Percentiles rank a stretch among this genome's conserved stretches.
phyloP scores from a whole-genome alignment of 2,797 vertebrate genomes.

The Botia kubotai region DNA sequence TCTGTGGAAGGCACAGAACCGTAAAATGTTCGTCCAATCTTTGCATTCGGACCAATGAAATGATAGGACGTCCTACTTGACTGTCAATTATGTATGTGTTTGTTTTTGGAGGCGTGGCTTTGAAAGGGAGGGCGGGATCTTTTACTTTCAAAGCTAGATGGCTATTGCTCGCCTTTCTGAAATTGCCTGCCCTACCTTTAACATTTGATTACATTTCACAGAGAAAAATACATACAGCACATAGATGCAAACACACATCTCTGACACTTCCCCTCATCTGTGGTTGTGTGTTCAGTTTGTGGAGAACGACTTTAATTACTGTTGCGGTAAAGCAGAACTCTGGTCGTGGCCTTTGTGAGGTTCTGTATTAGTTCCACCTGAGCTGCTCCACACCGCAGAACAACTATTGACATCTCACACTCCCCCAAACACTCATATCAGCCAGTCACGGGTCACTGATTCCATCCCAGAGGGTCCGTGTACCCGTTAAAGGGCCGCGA shows the following conservation, averaged over 20 bases:
- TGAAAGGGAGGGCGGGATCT: too few species aligned
- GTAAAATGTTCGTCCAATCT: too few species aligned
- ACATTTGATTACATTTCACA: conserved; percentile 20
- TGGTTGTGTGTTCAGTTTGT: conserved; percentile 67
- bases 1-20: too few species aligned
- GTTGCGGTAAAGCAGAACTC: conserved; percentile 84
- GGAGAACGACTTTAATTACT: conserved; percentile 87
- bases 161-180: too few species aligned
- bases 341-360: conserved; percentile 76
- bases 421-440: conserved; percentile 47
- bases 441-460: conserved; percentile 82
- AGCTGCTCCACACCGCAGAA: conserved; percentile 70
- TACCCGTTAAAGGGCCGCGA: conserved; percentile 84
- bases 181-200: not conserved
- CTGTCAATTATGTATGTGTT: too few species aligned
- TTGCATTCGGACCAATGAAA: too few species aligned
- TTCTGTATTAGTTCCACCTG: conserved; percentile 84
- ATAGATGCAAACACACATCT: conserved; percentile 14
- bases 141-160: too few species aligned
- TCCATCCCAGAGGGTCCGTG: conserved; percentile 75
- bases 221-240: conserved; percentile 29
- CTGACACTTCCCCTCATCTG: conserved; percentile 50
- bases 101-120: too few species aligned
- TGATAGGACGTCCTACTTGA: too few species aligned
- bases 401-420: conserved; percentile 78